Evolutionary conservation across 2,113 vertebrate genomes (phyloP), one percentile per base, ranked within the genome.

Genomic region (Bambusicola thoracicus): DNA sequence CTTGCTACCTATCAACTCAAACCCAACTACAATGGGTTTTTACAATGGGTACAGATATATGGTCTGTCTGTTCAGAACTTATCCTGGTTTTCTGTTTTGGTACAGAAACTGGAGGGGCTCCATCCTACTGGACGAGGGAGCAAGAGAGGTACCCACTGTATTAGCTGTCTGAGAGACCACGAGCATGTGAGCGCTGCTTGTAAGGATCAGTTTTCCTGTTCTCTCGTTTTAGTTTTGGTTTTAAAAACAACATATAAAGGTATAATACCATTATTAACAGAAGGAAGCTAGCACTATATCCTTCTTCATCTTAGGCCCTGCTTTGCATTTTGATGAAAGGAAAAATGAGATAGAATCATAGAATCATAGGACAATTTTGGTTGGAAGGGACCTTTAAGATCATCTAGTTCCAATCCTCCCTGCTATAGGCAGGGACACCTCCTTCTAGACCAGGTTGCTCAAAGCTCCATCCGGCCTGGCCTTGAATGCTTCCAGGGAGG

Each of bases 321-420:
- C 89, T 75, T 94, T 90, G 11, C 93, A 8, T 87, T 84, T 93
- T 62, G 51, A 19, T 69, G 62, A 62, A 61, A 40, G 92, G 91
- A 81, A 73, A 56, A 89, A 85, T 24, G 24, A 25, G 41, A 73
- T 27, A 51, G 49, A 51, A 51, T 51, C 49, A 49, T 49, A 51
- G 4, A 53, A 29, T 53, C 51, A 53, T 10, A 53, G 27, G 15
- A 53, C 27, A 27, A 29, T 53, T 53, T 53, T 53, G 16, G 27
- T 30, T 53, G 51, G 51, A 53, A 53, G 15, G 51, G 25, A 53
- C 15, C 51, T 30, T 53, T 53, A 53, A 30, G 25, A 53, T 53
- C 29, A 53, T 30, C 14, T 53, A 53, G 27, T 53, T 53, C 27
- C 5, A 10, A 53, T 48, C 27, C 27, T 15, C 51, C 15, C 15